Percentiles rank a stretch among this genome's conserved stretches.
These are phyloP conservation scores for Ptychadena robeensis DNA, from an alignment of 2,797 vertebrate species.

Conservation along the genomic window DNA sequence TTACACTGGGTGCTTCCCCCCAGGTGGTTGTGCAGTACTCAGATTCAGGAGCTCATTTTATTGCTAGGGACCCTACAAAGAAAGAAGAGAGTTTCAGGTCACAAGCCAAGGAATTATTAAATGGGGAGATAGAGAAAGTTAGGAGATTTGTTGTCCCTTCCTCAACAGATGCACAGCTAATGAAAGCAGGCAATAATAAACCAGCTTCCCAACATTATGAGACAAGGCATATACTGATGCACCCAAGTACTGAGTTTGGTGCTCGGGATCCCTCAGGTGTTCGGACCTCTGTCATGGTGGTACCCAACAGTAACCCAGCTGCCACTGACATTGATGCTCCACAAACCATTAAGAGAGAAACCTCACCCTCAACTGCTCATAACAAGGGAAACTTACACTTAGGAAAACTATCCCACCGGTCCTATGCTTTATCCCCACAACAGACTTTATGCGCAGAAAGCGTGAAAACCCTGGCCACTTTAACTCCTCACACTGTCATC, in stretches of 20 bases:
- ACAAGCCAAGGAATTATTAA: constrained; percentile 88
- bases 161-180: constrained; percentile 73
- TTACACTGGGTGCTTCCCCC: constrained; percentile 85
- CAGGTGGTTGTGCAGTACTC: constrained; percentile 89
- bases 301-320: constrained; percentile 87
- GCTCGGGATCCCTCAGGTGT: constrained; percentile 81
- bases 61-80: constrained; percentile 76
- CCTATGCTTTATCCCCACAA: constrained; percentile 80
- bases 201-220: constrained; percentile 84
- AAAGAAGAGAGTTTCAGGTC: constrained; percentile 78
- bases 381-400: constrained; percentile 87
- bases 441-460: constrained; percentile 82
- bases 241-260: constrained; percentile 84
- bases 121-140: constrained; percentile 90
- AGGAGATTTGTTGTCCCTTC: constrained; percentile 76
- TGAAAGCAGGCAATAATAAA: constrained; percentile 79
- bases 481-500: constrained; percentile 92
- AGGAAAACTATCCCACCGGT: constrained; percentile 85
- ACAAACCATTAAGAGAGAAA: constrained; percentile 77
- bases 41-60: constrained; percentile 78
- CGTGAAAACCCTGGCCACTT: constrained; percentile 81
- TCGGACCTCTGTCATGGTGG: constrained; percentile 89
- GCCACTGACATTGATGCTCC: constrained; percentile 82
- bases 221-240: constrained; percentile 85
- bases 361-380: constrained; percentile 79